These are phyloP conservation scores for Corythornis cristatus DNA, from an alignment of 2,113 vertebrate species.

Conservation along the genomic window DNA sequence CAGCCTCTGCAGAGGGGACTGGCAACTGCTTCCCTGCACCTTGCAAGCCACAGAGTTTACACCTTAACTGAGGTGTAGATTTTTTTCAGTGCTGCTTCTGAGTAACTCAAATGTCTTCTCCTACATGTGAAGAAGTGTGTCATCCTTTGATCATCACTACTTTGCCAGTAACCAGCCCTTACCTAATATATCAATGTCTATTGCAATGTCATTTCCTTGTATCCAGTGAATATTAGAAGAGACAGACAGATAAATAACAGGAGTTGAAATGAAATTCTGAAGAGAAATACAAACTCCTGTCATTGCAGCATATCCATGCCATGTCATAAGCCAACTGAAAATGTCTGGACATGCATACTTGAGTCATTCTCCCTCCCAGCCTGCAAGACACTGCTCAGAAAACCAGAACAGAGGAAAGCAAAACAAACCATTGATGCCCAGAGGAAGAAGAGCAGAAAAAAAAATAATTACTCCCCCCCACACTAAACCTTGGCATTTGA, in stretches of 20 bases:
- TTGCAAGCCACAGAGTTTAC: neutral
- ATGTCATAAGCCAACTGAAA: neutral
- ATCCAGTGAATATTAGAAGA: neutral
- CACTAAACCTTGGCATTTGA: neutral
- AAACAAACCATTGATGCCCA: neutral
- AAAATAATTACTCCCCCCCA: neutral
- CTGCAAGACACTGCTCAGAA: neutral
- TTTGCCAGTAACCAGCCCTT: neutral
- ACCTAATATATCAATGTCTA: neutral
- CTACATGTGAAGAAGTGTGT: neutral
- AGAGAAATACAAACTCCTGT: neutral
- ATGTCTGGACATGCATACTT: neutral
- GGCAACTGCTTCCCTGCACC: neutral
- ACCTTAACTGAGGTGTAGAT: neutral
- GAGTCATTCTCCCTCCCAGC: neutral
- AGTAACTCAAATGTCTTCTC: neutral
- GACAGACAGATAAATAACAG: neutral
- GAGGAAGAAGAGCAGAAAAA: neutral
- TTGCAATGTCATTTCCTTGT: neutral
- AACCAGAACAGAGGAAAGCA: neutral
- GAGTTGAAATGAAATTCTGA: neutral
- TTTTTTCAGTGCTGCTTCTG: neutral
- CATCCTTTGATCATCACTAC: neutral
- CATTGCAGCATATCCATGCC: neutral
- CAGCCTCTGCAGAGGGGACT: neutral